These are phyloP conservation scores for Agapornis canus DNA, from an alignment of 2,797 vertebrate species.

Conservation along the genomic window DNA sequence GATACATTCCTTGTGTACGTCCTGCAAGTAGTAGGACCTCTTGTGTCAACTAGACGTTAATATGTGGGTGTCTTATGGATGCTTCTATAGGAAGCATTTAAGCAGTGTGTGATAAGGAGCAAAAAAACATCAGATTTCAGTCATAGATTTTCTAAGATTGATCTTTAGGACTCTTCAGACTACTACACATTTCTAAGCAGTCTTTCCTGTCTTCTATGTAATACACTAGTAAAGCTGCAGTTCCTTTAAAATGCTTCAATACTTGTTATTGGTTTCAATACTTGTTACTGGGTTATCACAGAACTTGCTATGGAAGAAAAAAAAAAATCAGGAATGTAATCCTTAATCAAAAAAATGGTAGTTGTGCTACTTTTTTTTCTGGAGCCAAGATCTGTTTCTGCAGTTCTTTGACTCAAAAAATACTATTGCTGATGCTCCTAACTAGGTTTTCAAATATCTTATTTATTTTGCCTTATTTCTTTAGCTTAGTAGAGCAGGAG, in stretches of 20 bases:
- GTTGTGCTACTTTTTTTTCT: not conserved
- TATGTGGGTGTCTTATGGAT: not conserved
- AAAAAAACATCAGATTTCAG: not conserved
- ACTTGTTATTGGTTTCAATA: not conserved
- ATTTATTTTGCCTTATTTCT: not conserved
- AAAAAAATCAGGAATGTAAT: not conserved
- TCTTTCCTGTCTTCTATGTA: not conserved
- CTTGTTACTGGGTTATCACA: not conserved
- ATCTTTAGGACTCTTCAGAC: not conserved
- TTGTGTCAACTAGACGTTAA: not conserved
- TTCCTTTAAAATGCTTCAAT: not conserved
- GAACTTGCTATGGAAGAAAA: not conserved
- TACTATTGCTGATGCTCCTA: not conserved
- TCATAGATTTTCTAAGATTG: not conserved
- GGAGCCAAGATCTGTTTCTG: not conserved
- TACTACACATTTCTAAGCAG: not conserved
- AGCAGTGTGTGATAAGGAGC: not conserved
- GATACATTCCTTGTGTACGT: not conserved
- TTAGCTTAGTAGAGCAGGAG: not conserved
- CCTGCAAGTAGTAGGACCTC: not conserved
- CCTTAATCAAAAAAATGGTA: not conserved
- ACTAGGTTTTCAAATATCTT: not conserved
- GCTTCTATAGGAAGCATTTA: not conserved
- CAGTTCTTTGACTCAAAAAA: not conserved
- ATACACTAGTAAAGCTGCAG: not conserved